These are phyloP conservation scores for Formica aserva DNA, from an alignment of 2,888 invertebrate genomes.

Conservation along the genomic window DNA sequence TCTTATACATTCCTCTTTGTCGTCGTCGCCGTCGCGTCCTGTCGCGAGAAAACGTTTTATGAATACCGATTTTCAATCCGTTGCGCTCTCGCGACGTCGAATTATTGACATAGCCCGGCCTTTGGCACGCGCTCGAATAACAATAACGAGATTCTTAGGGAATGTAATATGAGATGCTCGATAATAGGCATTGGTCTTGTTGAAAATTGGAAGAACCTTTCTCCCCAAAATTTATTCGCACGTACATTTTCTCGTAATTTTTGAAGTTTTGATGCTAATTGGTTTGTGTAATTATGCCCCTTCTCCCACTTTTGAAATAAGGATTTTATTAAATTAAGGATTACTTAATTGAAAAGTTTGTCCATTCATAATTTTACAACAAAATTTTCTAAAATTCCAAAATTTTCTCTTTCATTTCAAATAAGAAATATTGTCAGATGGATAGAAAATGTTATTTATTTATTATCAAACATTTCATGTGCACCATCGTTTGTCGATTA, in stretches of 20 bases:
- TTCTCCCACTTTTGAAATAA: not conserved
- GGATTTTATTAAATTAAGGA: not conserved
- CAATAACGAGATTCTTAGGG: constrained; percentile 33
- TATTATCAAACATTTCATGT: not conserved
- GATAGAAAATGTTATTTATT: not conserved
- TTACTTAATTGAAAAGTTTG: not conserved
- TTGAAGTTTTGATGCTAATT: not conserved
- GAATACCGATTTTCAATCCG: constrained; percentile 55
- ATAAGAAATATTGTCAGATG: not conserved
- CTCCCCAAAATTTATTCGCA: not conserved
- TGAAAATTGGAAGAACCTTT: not conserved
- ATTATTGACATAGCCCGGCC: constrained; percentile 45
- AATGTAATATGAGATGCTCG: not conserved
- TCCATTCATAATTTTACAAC: not conserved
- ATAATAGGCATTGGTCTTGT: not conserved
- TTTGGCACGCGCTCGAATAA: constrained; percentile 55
- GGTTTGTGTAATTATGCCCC: not conserved
- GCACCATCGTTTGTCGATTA: not conserved
- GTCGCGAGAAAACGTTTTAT: constrained; percentile 22
- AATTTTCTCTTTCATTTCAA: not conserved
- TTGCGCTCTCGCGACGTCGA: constrained; percentile 25
- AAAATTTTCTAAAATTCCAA: not conserved
- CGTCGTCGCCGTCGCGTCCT: constrained; percentile 38
- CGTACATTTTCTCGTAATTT: not conserved
- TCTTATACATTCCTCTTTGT: constrained; percentile 52